Evolutionary conservation across 2,888 invertebrate genomes (phyloP).

Genomic region (Hipparchia semele): DNA sequence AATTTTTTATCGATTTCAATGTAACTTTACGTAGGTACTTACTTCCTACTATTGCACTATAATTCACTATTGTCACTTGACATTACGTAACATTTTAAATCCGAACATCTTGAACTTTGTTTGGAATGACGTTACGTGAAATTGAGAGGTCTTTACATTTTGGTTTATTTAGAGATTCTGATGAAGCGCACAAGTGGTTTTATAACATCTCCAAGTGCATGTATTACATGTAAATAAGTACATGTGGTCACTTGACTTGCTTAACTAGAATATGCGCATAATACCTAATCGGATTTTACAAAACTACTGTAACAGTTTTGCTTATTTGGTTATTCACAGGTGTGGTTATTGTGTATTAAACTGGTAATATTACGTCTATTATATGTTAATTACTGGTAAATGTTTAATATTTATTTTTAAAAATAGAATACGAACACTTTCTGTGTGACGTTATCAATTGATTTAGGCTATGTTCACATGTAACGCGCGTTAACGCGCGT

Average conservation of each 20-base stretch:
- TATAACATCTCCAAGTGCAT: slow-evolving; percentile 15
- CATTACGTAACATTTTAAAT: neutral
- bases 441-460: neutral
- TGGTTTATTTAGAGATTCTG: slow-evolving; percentile 13
- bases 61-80: slow-evolving; percentile 1
- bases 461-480: too few species aligned
- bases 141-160: neutral
- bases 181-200: slow-evolving; percentile 2
- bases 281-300: slow-evolving; percentile 20
- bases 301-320: slow-evolving; percentile 3
- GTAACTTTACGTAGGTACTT: neutral
- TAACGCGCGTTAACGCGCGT: too few species aligned
- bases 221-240: slow-evolving; percentile 19
- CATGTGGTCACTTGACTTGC: slow-evolving; percentile 21
- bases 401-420: neutral
- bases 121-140: neutral
- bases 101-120: neutral
- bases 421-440: neutral
- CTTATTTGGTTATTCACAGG: slow-evolving; percentile 24
- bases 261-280: slow-evolving; percentile 25
- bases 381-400: neutral
- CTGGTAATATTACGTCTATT: slow-evolving; percentile 2
- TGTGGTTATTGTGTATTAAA: slow-evolving; percentile 15
- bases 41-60: neutral
- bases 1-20: too few species aligned